Percentiles rank a stretch among this genome's conserved stretches.
Evolutionary conservation across 2,797 vertebrate genomes (phyloP).

Genomic region (Holocentrus rufus): DNA sequence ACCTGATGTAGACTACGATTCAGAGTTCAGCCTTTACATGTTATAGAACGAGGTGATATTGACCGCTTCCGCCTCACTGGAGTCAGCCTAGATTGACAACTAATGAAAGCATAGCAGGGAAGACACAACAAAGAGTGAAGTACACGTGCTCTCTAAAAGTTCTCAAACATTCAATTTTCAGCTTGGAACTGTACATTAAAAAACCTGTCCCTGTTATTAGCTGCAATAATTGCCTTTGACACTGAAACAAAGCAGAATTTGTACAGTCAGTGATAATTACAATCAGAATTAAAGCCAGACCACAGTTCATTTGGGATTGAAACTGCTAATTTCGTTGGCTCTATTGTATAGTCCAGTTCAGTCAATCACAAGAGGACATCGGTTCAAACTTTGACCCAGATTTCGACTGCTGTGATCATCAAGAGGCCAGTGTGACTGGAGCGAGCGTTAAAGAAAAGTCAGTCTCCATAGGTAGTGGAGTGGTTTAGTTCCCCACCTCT

Average conservation of each 20-base stretch:
- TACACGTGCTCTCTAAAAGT: slow-evolving; percentile 35
- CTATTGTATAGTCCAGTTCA: not conserved
- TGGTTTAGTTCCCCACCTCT: no score
- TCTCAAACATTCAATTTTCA: slow-evolving; percentile 41
- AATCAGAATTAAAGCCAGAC: not conserved
- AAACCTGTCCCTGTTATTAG: not conserved
- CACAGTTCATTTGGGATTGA: not conserved
- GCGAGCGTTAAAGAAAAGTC: no score
- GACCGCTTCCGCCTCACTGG: slow-evolving; percentile 80
- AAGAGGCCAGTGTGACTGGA: not conserved
- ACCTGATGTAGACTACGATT: slow-evolving; percentile 72
- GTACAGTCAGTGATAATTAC: no score
- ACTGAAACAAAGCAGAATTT: not conserved
- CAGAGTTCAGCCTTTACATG: slow-evolving; percentile 73
- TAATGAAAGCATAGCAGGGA: slow-evolving; percentile 72
- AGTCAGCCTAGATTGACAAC: slow-evolving; percentile 77
- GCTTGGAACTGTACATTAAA: slow-evolving; percentile 25
- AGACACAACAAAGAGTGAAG: slow-evolving; percentile 44
- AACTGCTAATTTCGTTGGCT: not conserved
- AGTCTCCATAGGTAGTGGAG: no score
- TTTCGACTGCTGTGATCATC: not conserved
- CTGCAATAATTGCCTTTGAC: not conserved
- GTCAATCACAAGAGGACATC: not conserved
- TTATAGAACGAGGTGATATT: slow-evolving; percentile 76
- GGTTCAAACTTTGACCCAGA: not conserved